Evolutionary conservation across 2,113 vertebrate genomes (phyloP).

Genomic region (Plecotus auritus): DNA sequence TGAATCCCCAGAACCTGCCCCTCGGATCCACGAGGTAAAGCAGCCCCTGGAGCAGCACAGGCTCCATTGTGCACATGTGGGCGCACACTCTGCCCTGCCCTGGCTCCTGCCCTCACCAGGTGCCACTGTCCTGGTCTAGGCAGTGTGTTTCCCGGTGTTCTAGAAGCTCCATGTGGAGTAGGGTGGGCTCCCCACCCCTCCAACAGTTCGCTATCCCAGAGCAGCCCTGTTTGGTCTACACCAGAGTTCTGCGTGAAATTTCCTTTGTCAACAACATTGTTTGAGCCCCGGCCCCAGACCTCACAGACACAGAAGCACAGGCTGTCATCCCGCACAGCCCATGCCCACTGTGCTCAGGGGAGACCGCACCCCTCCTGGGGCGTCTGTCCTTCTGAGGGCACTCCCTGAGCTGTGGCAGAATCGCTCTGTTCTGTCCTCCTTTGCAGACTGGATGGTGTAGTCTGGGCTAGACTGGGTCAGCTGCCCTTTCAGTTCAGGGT

Average conservation of each 20-base stretch:
- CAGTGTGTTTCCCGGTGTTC: neutral
- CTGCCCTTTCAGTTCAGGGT: neutral
- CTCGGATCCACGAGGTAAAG: no score
- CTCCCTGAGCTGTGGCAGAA: neutral
- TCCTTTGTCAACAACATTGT: neutral
- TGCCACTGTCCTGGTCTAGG: neutral
- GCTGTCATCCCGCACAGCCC: accelerated
- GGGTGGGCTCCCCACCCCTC: accelerated
- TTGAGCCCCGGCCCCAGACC: neutral
- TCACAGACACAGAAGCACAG: neutral
- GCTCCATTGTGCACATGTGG: accelerated
- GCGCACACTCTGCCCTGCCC: no score
- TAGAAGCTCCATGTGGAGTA: neutral
- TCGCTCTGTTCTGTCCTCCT: neutral
- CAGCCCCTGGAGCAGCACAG: no score
- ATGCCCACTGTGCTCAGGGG: accelerated
- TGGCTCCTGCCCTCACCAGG: no score
- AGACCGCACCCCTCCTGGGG: neutral
- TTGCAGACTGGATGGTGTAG: neutral
- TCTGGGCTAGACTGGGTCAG: neutral
- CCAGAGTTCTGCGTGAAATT: neutral
- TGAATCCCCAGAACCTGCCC: neutral
- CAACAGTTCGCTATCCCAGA: neutral
- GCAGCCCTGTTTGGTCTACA: neutral
- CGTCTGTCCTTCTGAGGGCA: accelerated